Evolutionary conservation across 2,888 invertebrate genomes (phyloP).

Genomic region (Chrysolina oricalcia): DNA sequence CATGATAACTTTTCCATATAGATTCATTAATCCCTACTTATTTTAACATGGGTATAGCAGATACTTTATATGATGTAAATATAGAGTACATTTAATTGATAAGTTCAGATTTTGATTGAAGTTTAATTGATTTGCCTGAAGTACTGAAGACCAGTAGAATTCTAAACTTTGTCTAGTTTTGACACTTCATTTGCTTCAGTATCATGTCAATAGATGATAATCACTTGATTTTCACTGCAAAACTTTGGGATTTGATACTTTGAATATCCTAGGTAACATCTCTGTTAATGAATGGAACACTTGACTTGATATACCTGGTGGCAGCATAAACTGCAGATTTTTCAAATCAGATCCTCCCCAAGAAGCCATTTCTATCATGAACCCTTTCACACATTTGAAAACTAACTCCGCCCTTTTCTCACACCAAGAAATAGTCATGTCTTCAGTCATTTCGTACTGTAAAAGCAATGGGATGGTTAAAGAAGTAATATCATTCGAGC

Average conservation of each 20-base stretch:
- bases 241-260: conserved; percentile 94
- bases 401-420: conserved; percentile 95
- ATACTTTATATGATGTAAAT: too few species aligned
- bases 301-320: conserved; percentile 87
- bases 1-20: too few species aligned
- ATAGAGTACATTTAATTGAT: too few species aligned
- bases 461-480: conserved; percentile 94
- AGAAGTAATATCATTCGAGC: conserved; percentile 93
- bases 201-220: too few species aligned
- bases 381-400: conserved; percentile 99
- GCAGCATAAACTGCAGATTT: conserved; percentile 90
- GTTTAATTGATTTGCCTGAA: too few species aligned
- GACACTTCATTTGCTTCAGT: too few species aligned
- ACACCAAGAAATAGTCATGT: conserved; percentile 98
- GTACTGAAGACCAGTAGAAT: too few species aligned
- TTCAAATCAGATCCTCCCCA: conserved; percentile 93
- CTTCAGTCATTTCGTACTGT: conserved; percentile 95
- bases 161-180: too few species aligned
- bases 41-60: too few species aligned
- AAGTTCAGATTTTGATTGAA: too few species aligned
- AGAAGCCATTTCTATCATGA: conserved; percentile 98
- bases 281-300: conserved; percentile 87
- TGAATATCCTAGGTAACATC: conserved; percentile 94
- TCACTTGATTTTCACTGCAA: conserved; percentile 71
- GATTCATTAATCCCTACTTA: too few species aligned